Percentiles rank a stretch among this genome's conserved stretches.
Conservation (phyloP, 2,797 vertebrate genomes). For the Smutsia temminckii region DNA sequence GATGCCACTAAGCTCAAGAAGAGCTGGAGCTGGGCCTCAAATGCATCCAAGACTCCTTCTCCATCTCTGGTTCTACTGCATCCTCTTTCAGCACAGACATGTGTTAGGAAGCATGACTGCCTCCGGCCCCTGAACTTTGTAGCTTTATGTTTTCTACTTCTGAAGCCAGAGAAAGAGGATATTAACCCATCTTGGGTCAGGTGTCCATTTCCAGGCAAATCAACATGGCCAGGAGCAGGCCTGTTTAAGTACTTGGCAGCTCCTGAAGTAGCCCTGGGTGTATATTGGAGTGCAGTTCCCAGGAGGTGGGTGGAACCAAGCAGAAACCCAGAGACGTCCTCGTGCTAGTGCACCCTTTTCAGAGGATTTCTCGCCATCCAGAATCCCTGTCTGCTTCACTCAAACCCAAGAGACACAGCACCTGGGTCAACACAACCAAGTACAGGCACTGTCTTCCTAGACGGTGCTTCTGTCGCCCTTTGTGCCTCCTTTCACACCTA, state of each 20-base stretch:
- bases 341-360: neutral
- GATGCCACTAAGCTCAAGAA: neutral
- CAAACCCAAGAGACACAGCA: neutral
- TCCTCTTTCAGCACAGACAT: neutral
- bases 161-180: neutral
- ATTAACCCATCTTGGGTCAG: neutral
- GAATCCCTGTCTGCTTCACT: neutral
- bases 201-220: neutral
- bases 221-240: neutral
- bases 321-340: neutral
- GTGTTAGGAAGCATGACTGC: neutral
- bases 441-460: neutral
- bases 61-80: neutral
- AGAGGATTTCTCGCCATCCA: neutral
- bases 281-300: neutral
- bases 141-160: neutral
- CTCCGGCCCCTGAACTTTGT: neutral
- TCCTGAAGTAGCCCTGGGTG: neutral
- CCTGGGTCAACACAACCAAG: neutral
- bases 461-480: neutral
- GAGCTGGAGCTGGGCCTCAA: neutral
- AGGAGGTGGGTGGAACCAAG: neutral
- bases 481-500: neutral
- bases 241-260: neutral
- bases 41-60: neutral